Conservation (phyloP, 2,113 vertebrate species). For the Pterocles gutturalis region DNA sequence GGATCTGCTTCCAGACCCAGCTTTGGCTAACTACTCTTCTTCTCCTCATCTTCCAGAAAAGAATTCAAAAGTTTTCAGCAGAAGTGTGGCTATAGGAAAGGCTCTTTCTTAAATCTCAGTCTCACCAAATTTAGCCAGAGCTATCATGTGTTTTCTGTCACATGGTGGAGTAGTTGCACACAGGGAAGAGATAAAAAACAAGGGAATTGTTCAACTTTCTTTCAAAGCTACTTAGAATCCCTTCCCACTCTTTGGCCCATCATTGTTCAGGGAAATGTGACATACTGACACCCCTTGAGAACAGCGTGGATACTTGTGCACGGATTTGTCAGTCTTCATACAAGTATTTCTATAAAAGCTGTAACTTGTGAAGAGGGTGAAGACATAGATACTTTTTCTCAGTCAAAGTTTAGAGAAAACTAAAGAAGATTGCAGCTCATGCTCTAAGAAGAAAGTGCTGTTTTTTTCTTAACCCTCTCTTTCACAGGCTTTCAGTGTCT, state of each 20-base stretch:
- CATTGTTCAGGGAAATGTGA: neutral
- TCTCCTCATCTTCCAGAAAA: neutral
- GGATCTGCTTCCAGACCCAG: neutral
- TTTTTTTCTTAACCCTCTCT: neutral
- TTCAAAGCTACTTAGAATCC: conserved; percentile 1
- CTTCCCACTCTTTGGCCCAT: neutral
- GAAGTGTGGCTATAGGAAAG: neutral
- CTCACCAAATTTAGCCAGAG: neutral
- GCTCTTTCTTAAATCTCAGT: neutral
- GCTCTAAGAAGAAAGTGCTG: neutral
- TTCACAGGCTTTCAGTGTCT: neutral
- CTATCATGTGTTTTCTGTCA: neutral
- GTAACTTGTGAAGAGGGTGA: neutral
- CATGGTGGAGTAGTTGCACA: neutral
- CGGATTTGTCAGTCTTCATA: neutral
- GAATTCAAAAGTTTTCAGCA: neutral
- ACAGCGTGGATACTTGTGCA: neutral
- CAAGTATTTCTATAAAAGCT: neutral
- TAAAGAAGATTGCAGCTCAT: neutral
- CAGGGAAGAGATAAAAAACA: neutral
- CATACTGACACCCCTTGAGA: neutral
- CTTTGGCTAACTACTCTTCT: neutral
- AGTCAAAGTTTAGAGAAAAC: neutral
- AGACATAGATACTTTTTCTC: neutral
- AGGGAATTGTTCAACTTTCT: neutral